These are phyloP conservation scores for Rhodophaea formosa DNA, from an alignment of 2,888 invertebrate genomes.

Conservation along the genomic window DNA sequence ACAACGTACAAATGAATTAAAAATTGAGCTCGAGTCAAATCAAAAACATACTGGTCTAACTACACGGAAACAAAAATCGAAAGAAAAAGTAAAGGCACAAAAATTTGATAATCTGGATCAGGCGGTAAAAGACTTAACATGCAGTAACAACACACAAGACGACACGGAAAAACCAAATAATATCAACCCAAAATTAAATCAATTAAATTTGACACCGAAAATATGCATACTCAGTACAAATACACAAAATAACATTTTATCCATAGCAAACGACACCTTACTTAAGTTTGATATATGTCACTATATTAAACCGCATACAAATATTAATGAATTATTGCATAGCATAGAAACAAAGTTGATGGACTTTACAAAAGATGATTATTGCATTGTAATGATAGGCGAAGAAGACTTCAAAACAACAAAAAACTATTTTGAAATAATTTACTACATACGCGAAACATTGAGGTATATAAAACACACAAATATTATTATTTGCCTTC, in stretches of 20 bases:
- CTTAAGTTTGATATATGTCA: background rate
- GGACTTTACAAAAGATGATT: conserved; percentile 2
- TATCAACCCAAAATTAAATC: background rate
- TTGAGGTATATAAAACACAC: background rate
- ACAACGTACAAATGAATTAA: background rate
- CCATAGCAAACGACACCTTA: background rate
- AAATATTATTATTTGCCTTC: conserved; percentile 2
- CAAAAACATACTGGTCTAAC: background rate
- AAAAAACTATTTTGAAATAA: conserved; percentile 1
- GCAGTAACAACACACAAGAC: too few species aligned
- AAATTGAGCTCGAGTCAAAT: background rate
- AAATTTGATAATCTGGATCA: too few species aligned
- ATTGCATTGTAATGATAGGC: conserved; percentile 11
- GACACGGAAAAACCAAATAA: too few species aligned
- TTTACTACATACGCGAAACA: background rate
- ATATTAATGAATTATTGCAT: background rate
- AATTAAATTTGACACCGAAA: background rate
- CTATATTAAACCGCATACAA: background rate
- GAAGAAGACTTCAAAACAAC: too few species aligned
- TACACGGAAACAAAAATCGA: background rate
- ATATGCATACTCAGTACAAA: conserved; percentile 10
- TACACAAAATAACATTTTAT: background rate
- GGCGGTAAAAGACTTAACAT: too few species aligned
- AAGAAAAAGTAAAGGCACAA: too few species aligned
- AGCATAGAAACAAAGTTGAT: conserved; percentile 3